Percentiles rank a stretch among this genome's conserved stretches.
Conservation (phyloP, 2,888 invertebrate species). For the Phortica magna region DNA sequence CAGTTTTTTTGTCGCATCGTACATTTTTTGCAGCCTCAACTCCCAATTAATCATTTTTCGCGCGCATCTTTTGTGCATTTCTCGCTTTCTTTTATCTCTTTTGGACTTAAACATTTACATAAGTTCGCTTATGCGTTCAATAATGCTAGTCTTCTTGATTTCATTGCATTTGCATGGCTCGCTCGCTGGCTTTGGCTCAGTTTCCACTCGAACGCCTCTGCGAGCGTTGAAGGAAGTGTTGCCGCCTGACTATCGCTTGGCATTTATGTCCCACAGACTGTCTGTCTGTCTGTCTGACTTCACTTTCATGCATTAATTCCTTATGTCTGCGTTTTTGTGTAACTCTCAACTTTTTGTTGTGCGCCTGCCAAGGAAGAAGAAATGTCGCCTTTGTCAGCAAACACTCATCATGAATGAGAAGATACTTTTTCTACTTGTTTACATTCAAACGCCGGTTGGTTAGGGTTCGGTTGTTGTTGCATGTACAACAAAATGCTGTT, state of each 20-base stretch:
- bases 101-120: constrained; percentile 40
- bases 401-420: constrained; percentile 66
- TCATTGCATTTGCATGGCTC: constrained; percentile 15
- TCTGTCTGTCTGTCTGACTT: constrained; percentile 44
- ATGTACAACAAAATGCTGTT: neutral
- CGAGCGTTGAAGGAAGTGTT: constrained; percentile 8
- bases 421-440: constrained; percentile 5
- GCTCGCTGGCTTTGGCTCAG: neutral
- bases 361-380: neutral
- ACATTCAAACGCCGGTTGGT: neutral
- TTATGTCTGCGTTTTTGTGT: constrained; percentile 40
- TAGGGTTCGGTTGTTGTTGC: neutral
- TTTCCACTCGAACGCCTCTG: constrained; percentile 61
- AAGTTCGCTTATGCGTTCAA: constrained; percentile 34
- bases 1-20: constrained; percentile 25
- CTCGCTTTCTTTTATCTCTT: constrained; percentile 30
- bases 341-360: constrained; percentile 38
- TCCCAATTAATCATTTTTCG: constrained; percentile 50
- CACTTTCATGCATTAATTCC: constrained; percentile 71
- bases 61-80: neutral
- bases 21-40: constrained; percentile 28
- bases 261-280: neutral
- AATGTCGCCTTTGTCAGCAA: constrained; percentile 8
- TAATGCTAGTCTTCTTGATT: constrained; percentile 9
- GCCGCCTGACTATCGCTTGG: neutral